Evolutionary conservation across 1,140 invertebrate genomes (phyloP).

Genomic region (Drosophila lowei): DNA sequence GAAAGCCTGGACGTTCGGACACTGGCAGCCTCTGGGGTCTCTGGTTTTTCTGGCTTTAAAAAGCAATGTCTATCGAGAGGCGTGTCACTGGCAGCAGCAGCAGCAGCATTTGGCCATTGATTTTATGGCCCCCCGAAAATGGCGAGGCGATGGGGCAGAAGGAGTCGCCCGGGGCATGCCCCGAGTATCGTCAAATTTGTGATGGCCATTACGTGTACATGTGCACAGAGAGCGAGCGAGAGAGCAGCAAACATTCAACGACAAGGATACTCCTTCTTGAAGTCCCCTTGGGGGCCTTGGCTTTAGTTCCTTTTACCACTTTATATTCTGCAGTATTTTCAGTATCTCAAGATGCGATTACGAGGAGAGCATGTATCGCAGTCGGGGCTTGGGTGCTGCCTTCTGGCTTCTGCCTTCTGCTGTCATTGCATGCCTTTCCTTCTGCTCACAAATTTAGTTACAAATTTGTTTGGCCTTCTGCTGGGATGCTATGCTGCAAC

Average conservation of each 20-base stretch:
- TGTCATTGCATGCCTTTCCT: slow-evolving; percentile 36
- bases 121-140: slow-evolving; percentile 46
- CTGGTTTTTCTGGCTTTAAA: slow-evolving; percentile 10
- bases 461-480: slow-evolving; percentile 65
- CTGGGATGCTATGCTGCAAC: neutral
- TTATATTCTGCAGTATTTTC: too few relatives aligned
- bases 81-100: slow-evolving; percentile 20
- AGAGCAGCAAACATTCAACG: too few relatives aligned
- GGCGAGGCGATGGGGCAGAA: slow-evolving; percentile 28
- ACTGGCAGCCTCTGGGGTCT: too few relatives aligned
- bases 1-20: neutral
- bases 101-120: slow-evolving; percentile 49
- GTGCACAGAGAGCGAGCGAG: neutral
- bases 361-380: slow-evolving; percentile 7
- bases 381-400: slow-evolving; percentile 1
- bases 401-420: slow-evolving; percentile 31
- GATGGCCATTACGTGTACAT: slow-evolving; percentile 25
- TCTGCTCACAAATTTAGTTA: slow-evolving; percentile 60
- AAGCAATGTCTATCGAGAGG: slow-evolving; percentile 38
- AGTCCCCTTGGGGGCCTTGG: too few relatives aligned
- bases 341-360: too few relatives aligned
- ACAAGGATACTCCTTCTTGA: too few relatives aligned
- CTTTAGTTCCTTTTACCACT: too few relatives aligned
- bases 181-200: slow-evolving; percentile 14
- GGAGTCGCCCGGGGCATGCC: slow-evolving; percentile 6